Evolutionary conservation across 2,797 vertebrate species (phyloP), one percentile per base, ranked within the genome.

Genomic region (Parauchenoglanis punctatus): DNA sequence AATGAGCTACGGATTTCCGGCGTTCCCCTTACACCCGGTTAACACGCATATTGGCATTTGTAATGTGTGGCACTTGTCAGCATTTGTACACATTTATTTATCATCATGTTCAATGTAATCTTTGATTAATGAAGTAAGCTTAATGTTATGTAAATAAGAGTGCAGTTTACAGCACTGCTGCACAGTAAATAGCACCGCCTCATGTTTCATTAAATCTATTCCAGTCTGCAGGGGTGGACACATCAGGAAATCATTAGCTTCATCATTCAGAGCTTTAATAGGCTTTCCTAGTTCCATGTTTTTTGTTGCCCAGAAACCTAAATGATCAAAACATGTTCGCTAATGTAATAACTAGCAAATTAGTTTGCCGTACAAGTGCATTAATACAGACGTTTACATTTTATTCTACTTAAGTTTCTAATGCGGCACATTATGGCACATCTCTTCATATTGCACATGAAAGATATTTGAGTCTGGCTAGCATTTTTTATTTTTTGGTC

Each of bases 71-170:
- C 56, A 28, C 65, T 84, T 85, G 28, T 61, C 52, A n/a, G n/a
- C 11, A 28, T 86, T 76, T 81, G 56, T 67, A 35, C 46, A 44
- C 54, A 2, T 65, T 82, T 76, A 84, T 76, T 85, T 70, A 70
- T 52, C 44, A 59, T 25, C 20, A 28, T 65, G 23, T 49, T 65
- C 25, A 28, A 15, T 52, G 11, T 31, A 28, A 76, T 81, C 25
- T 83, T 80, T 83, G 59, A 77, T 83, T 78, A 77, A 85, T 89
- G 25, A 23, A 83, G 11, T 82, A 2, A 8, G 44, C 17, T 63
- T 76, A 5, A 31, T 58, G 2, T 83, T 78, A 40, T 61, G 68
- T 35, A 87, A 61, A 83, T 7, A 0, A 11, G 28, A 76, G n/a
- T 28, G 28, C 18, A 17, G 18, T n/a, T 65, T 76, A 40, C 61